A percentile compares a stretch with the other conserved stretches of the same genome.
Conservation (phyloP, 2,113 vertebrate species). For the Laticauda laticaudata region DNA sequence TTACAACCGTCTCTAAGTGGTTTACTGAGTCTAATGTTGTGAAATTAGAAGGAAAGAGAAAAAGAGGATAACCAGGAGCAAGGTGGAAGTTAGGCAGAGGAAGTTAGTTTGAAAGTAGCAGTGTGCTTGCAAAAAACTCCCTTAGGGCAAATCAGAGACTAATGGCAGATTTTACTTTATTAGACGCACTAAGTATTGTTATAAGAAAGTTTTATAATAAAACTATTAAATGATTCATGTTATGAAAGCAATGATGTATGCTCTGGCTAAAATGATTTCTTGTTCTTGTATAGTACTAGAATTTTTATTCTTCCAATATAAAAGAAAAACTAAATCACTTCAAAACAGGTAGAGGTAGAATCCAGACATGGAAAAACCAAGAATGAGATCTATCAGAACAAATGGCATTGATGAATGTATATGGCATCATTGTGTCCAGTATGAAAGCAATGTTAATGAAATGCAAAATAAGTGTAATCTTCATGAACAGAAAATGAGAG, state of each 20-base stretch:
- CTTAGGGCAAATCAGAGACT: background rate
- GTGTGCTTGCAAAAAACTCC: background rate
- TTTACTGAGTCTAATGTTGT: background rate
- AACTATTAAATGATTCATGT: background rate
- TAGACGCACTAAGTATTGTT: background rate
- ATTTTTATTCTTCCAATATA: background rate
- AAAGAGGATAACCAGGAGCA: background rate
- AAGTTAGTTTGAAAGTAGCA: background rate
- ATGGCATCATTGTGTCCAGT: background rate
- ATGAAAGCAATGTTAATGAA: background rate
- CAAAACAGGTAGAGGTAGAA: background rate
- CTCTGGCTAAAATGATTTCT: background rate
- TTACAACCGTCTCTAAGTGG: no score
- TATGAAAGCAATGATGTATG: background rate
- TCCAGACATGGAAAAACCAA: background rate
- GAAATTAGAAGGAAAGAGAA: background rate
- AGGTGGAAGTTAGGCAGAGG: background rate
- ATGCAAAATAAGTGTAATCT: background rate
- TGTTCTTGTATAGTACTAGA: background rate
- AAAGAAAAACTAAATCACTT: background rate
- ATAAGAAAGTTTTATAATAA: background rate
- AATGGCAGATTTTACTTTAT: background rate
- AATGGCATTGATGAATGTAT: background rate
- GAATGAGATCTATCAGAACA: background rate
- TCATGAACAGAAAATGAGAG: background rate